A percentile compares a stretch with the other conserved stretches of the same genome.
Conservation (phyloP, 92 coral and sea anemone genomes). For the Diadumene lineata region DNA sequence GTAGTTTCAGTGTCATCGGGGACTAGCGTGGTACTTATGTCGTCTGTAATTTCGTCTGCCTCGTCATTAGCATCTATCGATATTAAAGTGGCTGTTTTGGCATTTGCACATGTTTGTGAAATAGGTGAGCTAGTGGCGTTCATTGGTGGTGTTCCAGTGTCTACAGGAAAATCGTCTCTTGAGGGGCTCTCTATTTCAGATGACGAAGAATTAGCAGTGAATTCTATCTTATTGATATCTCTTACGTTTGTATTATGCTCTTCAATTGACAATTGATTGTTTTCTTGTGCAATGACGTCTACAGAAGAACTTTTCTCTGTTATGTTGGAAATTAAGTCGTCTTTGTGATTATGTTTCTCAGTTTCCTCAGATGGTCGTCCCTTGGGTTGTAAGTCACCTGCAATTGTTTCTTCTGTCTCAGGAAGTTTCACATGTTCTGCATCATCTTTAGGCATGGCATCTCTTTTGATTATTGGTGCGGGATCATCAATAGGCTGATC, state of each 20-base stretch:
- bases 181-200: neutral
- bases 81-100: slow-evolving; percentile 10
- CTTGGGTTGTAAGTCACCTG: neutral
- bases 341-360: neutral
- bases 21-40: slow-evolving; percentile 8
- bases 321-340: too few relatives aligned
- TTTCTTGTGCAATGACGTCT: neutral
- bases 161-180: neutral
- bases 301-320: too few relatives aligned
- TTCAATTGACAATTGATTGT: neutral
- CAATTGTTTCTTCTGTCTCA: neutral
- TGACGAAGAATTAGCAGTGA: neutral
- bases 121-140: slow-evolving; percentile 2
- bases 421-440: neutral
- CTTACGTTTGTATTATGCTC: neutral
- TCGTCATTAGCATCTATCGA: neutral
- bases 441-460: neutral
- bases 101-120: neutral
- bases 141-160: neutral
- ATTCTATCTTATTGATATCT: neutral
- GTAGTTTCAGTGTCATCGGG: slow-evolving; percentile 18
- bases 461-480: neutral
- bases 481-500: neutral
- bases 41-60: neutral
- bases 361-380: neutral